Conservation (phyloP, 2,797 vertebrate genomes). For the Anas georgica region DNA sequence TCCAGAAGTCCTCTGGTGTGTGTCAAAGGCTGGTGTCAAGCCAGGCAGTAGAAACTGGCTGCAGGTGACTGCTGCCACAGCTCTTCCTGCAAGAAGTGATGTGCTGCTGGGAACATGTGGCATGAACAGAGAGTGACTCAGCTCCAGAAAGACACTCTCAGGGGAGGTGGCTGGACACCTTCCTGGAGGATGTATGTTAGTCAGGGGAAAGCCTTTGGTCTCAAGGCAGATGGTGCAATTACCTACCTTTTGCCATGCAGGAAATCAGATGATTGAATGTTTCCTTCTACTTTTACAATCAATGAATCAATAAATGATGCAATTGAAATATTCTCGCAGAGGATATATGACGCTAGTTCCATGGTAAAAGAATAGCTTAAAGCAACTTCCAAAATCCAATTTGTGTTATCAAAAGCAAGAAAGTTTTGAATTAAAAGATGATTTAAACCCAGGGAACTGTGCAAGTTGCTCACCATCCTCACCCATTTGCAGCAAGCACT, state of each 20-base stretch:
- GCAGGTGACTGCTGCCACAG: background rate
- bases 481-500: background rate
- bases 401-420: background rate
- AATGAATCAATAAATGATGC: background rate
- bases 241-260: background rate
- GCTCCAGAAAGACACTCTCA: background rate
- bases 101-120: background rate
- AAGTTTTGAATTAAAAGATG: background rate
- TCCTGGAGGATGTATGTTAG: background rate
- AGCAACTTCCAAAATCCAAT: background rate
- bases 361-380: background rate
- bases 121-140: background rate
- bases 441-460: background rate
- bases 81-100: background rate
- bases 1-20: background rate
- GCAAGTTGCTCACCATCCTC: background rate
- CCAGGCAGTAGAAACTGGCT: background rate
- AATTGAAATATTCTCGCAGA: background rate
- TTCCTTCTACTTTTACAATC: background rate
- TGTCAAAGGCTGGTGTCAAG: background rate
- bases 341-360: background rate
- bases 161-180: background rate
- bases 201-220: background rate
- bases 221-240: background rate
- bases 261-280: background rate